Evolutionary conservation across 2,888 invertebrate species (phyloP).

Genomic region (Leptinotarsa rubiginosa): DNA sequence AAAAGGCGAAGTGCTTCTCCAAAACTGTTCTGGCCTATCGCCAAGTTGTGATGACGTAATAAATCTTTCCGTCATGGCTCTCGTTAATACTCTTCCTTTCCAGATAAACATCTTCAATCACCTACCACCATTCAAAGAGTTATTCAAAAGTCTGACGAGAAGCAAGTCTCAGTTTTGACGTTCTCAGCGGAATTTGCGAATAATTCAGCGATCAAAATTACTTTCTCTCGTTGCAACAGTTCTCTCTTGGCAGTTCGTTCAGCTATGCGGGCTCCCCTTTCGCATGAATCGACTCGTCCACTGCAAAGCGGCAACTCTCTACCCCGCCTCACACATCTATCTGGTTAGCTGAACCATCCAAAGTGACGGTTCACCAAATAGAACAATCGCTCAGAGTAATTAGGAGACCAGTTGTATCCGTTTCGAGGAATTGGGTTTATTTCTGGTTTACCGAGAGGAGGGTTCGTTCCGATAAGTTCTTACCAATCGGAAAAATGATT

Average conservation of each 20-base stretch:
- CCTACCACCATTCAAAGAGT: background rate
- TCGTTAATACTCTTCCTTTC: background rate
- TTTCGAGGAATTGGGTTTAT: background rate
- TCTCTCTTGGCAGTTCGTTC: background rate
- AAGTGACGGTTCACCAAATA: constrained; percentile 16
- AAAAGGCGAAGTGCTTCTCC: too few relatives aligned
- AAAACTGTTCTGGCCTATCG: too few relatives aligned
- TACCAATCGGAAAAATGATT: too few relatives aligned
- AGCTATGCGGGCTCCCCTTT: constrained; percentile 24
- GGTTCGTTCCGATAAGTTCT: too few relatives aligned
- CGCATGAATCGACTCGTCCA: constrained; percentile 30
- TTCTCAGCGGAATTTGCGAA: background rate
- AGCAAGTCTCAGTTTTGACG: background rate
- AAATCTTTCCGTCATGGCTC: too few relatives aligned
- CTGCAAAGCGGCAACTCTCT: constrained; percentile 22
- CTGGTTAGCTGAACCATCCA: constrained; percentile 17
- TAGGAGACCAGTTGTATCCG: background rate
- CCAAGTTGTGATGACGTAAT: too few relatives aligned
- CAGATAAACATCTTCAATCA: background rate
- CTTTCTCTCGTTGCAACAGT: constrained; percentile 20
- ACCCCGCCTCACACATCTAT: constrained; percentile 13
- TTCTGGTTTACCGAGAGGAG: too few relatives aligned
- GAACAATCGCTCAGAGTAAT: background rate
- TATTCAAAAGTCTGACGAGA: background rate
- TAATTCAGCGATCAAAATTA: constrained; percentile 22